A percentile compares a stretch with the other conserved stretches of the same genome.
These are phyloP conservation scores for Poicephalus gulielmi DNA, from an alignment of 2,113 vertebrate species.

Conservation along the genomic window DNA sequence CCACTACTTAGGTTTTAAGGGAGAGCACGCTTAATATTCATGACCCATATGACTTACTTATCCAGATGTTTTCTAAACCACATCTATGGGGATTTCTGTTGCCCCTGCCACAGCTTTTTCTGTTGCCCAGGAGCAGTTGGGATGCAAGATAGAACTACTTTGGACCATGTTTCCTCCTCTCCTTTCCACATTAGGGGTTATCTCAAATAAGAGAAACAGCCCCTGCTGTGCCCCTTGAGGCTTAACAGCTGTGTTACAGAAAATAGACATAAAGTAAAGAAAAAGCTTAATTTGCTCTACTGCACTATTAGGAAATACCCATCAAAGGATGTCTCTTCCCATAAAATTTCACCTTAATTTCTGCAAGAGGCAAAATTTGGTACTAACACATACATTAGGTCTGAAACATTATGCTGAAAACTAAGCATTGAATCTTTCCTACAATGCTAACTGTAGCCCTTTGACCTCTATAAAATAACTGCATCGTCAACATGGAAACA, in stretches of 20 bases:
- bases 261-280: background rate
- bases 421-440: background rate
- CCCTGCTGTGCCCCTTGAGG: background rate
- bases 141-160: background rate
- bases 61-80: background rate
- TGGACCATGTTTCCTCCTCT: background rate
- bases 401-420: background rate
- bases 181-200: background rate
- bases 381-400: accelerated
- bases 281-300: background rate
- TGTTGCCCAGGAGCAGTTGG: background rate
- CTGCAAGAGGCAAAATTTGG: background rate
- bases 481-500: background rate
- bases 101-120: background rate
- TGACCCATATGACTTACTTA: background rate
- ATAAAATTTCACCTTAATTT: background rate
- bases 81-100: background rate
- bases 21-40: background rate
- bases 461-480: background rate
- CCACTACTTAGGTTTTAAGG: background rate
- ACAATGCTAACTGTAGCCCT: background rate
- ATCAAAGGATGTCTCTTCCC: background rate
- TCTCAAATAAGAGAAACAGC: background rate
- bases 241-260: background rate
- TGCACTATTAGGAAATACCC: background rate